Conservation (phyloP, 2,797 vertebrate genomes). For the Parotocinclus haroldoi region DNA sequence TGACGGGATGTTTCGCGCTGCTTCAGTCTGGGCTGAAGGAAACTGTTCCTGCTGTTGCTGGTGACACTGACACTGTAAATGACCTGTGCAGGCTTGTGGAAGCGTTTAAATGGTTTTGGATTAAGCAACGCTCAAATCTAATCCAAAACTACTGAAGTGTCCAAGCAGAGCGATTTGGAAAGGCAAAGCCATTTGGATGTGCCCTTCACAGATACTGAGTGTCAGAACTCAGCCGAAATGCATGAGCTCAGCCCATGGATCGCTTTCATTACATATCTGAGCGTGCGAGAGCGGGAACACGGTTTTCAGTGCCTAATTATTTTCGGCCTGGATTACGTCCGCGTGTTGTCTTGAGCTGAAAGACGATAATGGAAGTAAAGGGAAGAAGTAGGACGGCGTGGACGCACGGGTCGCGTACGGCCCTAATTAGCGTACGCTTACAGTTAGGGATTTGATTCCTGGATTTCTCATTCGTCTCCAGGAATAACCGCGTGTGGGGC, state of each 20-base stretch:
- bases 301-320: conserved; percentile 42
- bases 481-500: no score
- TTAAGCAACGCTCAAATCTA: conserved; percentile 43
- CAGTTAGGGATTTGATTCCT: no score
- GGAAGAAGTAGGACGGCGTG: no score
- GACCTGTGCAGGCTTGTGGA: conserved; percentile 11
- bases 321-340: conserved; percentile 44
- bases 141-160: conserved; percentile 49
- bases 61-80: conserved; percentile 15
- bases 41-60: no score
- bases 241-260: conserved; percentile 30
- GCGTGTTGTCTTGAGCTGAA: conserved; percentile 36
- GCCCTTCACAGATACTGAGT: conserved; percentile 39
- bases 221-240: conserved; percentile 34
- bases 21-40: not conserved
- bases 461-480: no score
- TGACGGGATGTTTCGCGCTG: no score
- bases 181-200: conserved; percentile 45
- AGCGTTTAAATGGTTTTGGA: conserved; percentile 43
- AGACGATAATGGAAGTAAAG: no score
- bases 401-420: no score
- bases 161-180: conserved; percentile 44
- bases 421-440: no score
- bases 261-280: conserved; percentile 42
- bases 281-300: conserved; percentile 38